These are phyloP conservation scores for Andrena bucephala DNA, from an alignment of 2,888 invertebrate species.

Conservation along the genomic window DNA sequence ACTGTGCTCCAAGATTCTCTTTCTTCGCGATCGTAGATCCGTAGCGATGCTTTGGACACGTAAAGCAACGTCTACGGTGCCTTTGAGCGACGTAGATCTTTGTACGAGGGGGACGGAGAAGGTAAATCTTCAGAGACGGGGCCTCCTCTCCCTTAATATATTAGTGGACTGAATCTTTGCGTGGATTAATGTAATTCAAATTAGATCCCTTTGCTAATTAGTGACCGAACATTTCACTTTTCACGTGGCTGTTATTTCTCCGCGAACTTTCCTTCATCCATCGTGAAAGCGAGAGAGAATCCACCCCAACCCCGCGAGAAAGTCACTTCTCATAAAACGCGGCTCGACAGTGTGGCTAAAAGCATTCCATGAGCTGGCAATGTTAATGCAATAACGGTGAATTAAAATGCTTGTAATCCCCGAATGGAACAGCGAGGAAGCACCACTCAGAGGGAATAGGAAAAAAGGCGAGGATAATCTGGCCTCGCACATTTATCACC, in stretches of 20 bases:
- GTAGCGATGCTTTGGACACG: not conserved
- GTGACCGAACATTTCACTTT: no score
- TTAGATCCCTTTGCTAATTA: no score
- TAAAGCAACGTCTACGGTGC: not conserved
- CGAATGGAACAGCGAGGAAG: no score
- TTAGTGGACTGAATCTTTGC: no score
- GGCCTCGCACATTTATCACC: not conserved
- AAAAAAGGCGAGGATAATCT: not conserved
- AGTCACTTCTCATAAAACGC: slow-evolving; percentile 18
- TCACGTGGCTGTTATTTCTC: no score
- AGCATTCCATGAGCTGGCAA: not conserved
- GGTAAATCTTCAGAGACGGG: no score
- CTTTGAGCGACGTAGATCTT: not conserved
- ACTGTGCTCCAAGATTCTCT: not conserved
- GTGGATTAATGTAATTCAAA: no score
- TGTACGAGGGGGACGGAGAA: no score
- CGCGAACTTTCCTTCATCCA: not conserved
- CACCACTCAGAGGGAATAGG: no score
- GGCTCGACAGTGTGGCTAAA: slow-evolving; percentile 9
- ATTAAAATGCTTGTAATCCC: not conserved
- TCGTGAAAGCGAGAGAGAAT: not conserved
- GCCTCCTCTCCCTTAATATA: no score
- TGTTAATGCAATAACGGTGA: not conserved
- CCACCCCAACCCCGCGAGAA: not conserved
- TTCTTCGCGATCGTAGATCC: not conserved